Base-by-base conservation (phyloP, 2,888 invertebrate genomes). In the Colletes collaris region DNA sequence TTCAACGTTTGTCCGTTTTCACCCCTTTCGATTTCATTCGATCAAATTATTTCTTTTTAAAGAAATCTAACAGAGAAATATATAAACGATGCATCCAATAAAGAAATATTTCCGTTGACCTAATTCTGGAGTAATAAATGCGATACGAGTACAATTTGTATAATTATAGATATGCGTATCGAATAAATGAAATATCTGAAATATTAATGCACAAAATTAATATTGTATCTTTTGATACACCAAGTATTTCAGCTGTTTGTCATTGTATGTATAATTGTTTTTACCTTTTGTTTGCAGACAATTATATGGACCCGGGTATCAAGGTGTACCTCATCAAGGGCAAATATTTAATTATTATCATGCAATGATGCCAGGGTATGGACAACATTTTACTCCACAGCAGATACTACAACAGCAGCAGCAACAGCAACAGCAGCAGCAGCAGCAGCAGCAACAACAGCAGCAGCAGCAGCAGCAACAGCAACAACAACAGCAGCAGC, bases 311-410 rank as follows among this genome's bases (percentile, higher is more conserved):
- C 89, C 89, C 84, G 91, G 91, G 5, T 93, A 91, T 76, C 87
- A 88, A 87, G 91, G 91, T 27, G 92, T 91, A 71, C 86, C 87
- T 13, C 89, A 90, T 60, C 92, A 92, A 81, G 87, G 87, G 63
- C 92, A 92, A 83, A 89, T 92, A 88, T 93, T 90, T 79, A 93
- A 91, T 79, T 92, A 92, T 68, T 91, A 90, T 83, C 92, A 91
- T 79, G 87, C 89, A 56, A 90, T 92, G 88, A 91, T 92, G 91
- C 90, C 90, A 55, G 91, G 90, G 69, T 92, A 92, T 81, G 89
- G 90, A 71, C 89, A 90, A 81, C 76, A 87, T 84, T 92, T 91
- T 86, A 91, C 88, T 85, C 89, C 90, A 76, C 92, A 91, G 84
- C 91, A 91, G 63, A 88, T 88, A 75, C 87, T 85, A 67, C 85